Base-by-base conservation (phyloP, 30 jellyfish, hydroid and myxozoan genomes). In the Hydra vulgaris region DNA sequence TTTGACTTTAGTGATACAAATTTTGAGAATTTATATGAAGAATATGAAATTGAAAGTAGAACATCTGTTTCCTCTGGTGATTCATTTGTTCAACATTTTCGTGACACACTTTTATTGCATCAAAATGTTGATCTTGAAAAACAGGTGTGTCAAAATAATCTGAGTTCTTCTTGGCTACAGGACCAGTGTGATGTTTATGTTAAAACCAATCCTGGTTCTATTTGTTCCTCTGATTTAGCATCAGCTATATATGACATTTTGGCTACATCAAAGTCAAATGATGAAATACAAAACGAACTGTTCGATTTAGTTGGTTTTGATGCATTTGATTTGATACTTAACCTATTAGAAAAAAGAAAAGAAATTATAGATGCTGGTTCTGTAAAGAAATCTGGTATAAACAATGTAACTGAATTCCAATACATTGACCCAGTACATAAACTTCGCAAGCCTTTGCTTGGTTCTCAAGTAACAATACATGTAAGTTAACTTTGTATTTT, bases 261-360 rank as follows among this genome's bases (percentile, higher is more conserved):
- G 53, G 55, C 72, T 12, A 77, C 96, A 17, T 18, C 88, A 5
- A 75, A 77, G 79, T 80, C 82, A 25, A 88, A 83, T 86, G 96
- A 92, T 17, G 96, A 87, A 53, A 82, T 93, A n/a, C 99, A 93
- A 69, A 88, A 93, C 84, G 95, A 84, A 7, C 78, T 93, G 23
- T 93, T 93, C 84, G 99, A 93, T 18, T 89, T 93, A 71, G 86
- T 93, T 67, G 99, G 99, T 0, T 87, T 87, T 76, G 99, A 93
- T 69, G 96, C 95, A 19, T 72, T 93, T 54, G 99, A 93, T 72
- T 76, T 93, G 27, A 93, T 93, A 54, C 88, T 83, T 21, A 70
- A 69, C n/a, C 74, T 93, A 20, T 79, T 93, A 70, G 95, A 84
- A 76, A 56, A 81, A n/a, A 70, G 99, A 54, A 78, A 81, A 23